These are phyloP conservation scores for Plebejus argus DNA, from an alignment of 2,888 invertebrate genomes.

Conservation along the genomic window DNA sequence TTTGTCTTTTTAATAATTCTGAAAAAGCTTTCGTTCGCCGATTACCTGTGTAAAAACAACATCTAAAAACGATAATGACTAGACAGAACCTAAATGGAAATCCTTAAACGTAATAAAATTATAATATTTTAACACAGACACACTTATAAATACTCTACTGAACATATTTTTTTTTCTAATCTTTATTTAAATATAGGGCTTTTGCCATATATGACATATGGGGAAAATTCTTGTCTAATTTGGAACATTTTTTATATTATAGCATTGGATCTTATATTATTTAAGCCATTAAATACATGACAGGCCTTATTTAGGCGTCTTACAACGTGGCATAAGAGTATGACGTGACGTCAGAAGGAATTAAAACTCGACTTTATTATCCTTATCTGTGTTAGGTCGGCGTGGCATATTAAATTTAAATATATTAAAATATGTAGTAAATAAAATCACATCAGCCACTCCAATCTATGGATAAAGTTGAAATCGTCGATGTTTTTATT, in stretches of 20 bases:
- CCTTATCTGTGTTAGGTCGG: background rate
- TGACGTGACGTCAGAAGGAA: background rate
- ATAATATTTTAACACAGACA: background rate
- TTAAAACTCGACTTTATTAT: background rate
- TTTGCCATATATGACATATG: too few species aligned
- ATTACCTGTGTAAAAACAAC: constrained; percentile 15
- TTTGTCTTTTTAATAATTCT: background rate
- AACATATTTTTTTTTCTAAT: too few species aligned
- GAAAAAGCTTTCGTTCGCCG: background rate
- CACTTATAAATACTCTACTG: background rate
- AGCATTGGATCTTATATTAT: constrained; percentile 21
- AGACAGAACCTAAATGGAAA: constrained; percentile 25
- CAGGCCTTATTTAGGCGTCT: constrained; percentile 18
- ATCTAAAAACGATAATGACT: constrained; percentile 28
- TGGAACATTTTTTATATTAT: constrained; percentile 21
- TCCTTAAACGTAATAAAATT: constrained; percentile 8
- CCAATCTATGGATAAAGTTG: too few species aligned
- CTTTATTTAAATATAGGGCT: too few species aligned
- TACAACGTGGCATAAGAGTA: background rate
- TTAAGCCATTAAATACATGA: constrained; percentile 27
- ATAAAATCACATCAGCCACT: too few species aligned
- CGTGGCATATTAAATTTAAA: too few species aligned
- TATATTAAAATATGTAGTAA: too few species aligned
- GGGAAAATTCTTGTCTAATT: constrained; percentile 9
- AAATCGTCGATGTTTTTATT: background rate